Evolutionary conservation across 2,113 vertebrate genomes (phyloP), one percentile per base, ranked within the genome.

Genomic region (Neopipo cinnamomea): DNA sequence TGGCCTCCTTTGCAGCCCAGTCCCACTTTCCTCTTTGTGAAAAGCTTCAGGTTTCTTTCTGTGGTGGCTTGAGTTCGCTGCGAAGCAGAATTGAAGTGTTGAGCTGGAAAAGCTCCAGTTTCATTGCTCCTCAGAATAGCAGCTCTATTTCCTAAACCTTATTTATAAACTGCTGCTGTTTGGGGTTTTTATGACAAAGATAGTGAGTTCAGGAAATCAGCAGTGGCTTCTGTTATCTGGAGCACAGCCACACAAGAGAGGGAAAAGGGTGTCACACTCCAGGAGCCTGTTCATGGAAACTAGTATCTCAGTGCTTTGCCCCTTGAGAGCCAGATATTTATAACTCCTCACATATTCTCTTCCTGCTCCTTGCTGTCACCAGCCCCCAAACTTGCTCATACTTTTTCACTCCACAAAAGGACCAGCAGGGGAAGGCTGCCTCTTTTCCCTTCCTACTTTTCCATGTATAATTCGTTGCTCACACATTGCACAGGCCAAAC

Each of bases 211-310:
- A 93, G 89, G 95, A 97, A 97, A 97, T 83, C 85, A 92, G 85
- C 72, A 68, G 79, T 85, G 94, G 92, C 91, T 96, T 97, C 81
- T 96, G 91, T 88, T 96, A 95, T 95, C 96, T 94, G 94, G 93
- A 97, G 87, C 72, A 88, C 79, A 96, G 74, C 93, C 81, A 88
- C 6, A 5, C 44, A 1, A 81, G 62, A 87, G 88, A 91, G 95
- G 91, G 93, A 96, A 95, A 79, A 85, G 89, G n/a, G 72, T 87
- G 86, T 83, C 71, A 79, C 27, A 53, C 78, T 90, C 79, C 75
- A 85, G 87, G 31, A 94, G 92, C 62, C 72, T 91, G 52, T 59
- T 92, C 92, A 91, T 95, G 93, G 96, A 93, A 96, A 96, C 77
- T 22, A 28, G 35, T 73, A 58, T 79, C 84, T 96, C 93, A 53